Conservation (phyloP, 2,888 invertebrate genomes). For the Blastobasis adustella region DNA sequence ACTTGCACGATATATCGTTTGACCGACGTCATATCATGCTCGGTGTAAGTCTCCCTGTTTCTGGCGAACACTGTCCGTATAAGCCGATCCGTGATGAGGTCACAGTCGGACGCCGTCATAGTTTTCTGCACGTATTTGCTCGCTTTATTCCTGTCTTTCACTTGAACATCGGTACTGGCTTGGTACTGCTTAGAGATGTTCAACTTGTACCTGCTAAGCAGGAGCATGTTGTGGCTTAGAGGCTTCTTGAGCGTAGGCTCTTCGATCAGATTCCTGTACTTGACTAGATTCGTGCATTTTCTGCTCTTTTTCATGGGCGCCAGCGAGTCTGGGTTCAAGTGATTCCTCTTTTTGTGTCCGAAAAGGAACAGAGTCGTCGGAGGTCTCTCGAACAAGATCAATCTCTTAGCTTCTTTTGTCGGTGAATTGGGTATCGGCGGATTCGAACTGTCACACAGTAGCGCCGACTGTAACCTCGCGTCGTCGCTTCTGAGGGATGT, state of each 20-base stretch:
- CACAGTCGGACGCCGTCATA: constrained; percentile 31
- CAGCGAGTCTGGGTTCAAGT: background rate
- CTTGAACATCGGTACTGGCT: constrained; percentile 21
- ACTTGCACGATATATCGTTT: constrained; percentile 39
- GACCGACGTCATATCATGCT: too few relatives aligned
- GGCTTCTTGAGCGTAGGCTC: constrained; percentile 47
- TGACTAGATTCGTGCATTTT: constrained; percentile 56
- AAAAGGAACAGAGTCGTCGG: constrained; percentile 36
- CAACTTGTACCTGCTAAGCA: constrained; percentile 34
- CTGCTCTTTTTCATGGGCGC: constrained; percentile 41
- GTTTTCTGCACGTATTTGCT: constrained; percentile 30
- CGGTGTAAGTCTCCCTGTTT: constrained; percentile 11
- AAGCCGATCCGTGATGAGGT: constrained; percentile 44
- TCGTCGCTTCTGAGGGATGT: constrained; percentile 21
- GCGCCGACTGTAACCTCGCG: constrained; percentile 13
- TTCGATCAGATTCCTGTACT: constrained; percentile 39
- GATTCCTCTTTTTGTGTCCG: constrained; percentile 22
- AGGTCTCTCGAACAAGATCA: too few relatives aligned
- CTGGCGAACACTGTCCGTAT: constrained; percentile 28
- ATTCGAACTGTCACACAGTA: constrained; percentile 18
- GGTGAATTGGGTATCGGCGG: constrained; percentile 6
- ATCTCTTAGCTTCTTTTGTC: background rate
- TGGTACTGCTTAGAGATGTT: constrained; percentile 13
- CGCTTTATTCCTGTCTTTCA: constrained; percentile 24
- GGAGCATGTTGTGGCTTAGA: constrained; percentile 34